Evolutionary conservation across 2,888 invertebrate species (phyloP), one percentile per base, ranked within the genome.

Genomic region (Thysanoteuthis rhombus): DNA sequence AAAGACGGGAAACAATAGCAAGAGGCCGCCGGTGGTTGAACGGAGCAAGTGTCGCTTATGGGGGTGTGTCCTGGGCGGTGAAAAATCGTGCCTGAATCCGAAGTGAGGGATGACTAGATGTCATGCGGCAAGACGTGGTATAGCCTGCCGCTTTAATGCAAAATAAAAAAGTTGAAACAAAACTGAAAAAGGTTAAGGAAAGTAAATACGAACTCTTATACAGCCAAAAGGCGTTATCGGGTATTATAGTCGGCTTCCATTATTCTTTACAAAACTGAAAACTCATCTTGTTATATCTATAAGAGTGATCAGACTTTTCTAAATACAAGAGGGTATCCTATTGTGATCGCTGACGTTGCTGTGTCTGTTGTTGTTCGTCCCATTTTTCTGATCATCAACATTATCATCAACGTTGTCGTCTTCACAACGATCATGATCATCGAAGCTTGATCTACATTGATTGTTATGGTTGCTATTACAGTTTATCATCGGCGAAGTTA

Each of bases 71-170:
- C 75, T 75, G 75, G 75, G 75, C 75, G 75, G 22, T 75, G n/a
- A n/a, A n/a, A 75, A 75, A 75, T 75, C 75, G 75, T 75, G 75
- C 75, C 75, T 75, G n/a, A 75, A n/a, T 75, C n/a, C n/a, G 75
- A 75, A 75, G 75, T 36, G 75, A 75, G n/a, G 75, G 75, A 75
- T 75, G 75, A 36, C 16, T 36, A n/a, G n/a, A 75, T 75, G 75
- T 75, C 75, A 75, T 75, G 75, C 75, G 75, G 75, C 75, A 75
- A 75, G n/a, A 75, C 75, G n/a, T n/a, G n/a, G n/a, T 16, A 75
- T 75, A 75, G 75, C 75, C 75, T 75, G n/a, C n/a, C 75, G 75
- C 75, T 36, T 75, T n/a, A 75, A 52, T 52, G 25, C 25, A 52
- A 25, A 25, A 22, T 22, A n/a, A 36, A 75, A 75, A n/a, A 58